Evolutionary conservation across 2,888 invertebrate genomes (phyloP), one percentile per base, ranked within the genome.

Genomic region (Synanthedon vespiformis): DNA sequence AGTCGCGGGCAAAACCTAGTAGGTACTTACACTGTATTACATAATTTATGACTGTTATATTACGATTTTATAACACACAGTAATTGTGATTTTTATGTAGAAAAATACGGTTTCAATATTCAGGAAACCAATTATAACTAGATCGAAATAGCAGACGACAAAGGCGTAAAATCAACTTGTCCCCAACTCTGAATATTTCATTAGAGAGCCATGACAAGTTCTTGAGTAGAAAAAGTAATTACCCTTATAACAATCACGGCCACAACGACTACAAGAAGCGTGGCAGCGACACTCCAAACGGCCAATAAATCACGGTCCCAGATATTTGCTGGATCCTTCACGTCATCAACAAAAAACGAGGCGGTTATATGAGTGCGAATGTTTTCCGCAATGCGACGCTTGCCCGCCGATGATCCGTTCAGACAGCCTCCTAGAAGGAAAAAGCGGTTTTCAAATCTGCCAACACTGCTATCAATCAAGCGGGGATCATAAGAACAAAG

Each of bases 331-430:
- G 70, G 61, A 41, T 72, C 72, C 13, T 73, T 74, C 1, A 74
- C 61, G 18, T 77, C 76, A 54, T 79, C 77, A 48, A 85, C 74
- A 60, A 76, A 78, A 65, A 73, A 79, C 3, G 86, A 77, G 1
- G 79, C 75, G 0, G 82, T 77, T 54, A 84, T 70, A 52, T 72
- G 80, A 4, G 79, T 68, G 12, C 79, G 67, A 51, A 83, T 69
- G 59, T 79, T 85, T 51, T 89, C 89, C 14, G 92, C 90, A 57
- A 92, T 93, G 57, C 93, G 89, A 48, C 93, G 87, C 67, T 93
- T 93, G 6, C 93, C 93, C 40, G 92, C 92, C 41, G 92, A 92
- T 16, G 93, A 92, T 2, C 90, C 89, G 72, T 92, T 92, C 59
- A 91, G 89, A 72, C 93, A 93, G 61, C 92, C 92, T 65, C 92